Evolutionary conservation across 2,113 vertebrate species (phyloP), one percentile per base, ranked within the genome.

Genomic region (Thunnus thynnus): DNA sequence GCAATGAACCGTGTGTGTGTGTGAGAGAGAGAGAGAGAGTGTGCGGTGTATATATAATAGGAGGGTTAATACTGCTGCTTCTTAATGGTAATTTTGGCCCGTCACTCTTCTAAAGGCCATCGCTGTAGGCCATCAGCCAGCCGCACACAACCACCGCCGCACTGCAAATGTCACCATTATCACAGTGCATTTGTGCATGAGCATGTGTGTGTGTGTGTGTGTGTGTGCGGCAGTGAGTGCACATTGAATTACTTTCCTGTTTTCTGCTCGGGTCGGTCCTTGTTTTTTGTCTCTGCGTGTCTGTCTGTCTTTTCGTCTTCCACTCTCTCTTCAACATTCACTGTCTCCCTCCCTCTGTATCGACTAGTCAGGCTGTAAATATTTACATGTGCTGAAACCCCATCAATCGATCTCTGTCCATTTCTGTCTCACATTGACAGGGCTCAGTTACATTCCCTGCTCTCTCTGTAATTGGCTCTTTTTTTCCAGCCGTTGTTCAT

Each of bases 41-140:
- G 25, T 11, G 25, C 3, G 17, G 52, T 60, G 71, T 84, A 69
- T 88, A 86, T 90, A 81, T 90, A 90, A 91, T 83, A 52, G 70
- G 52, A 71, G 82, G 78, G 82, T 89, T 92, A 91, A 90, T 89
- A 72, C 83, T 77, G 74, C 72, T 55, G 72, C 63, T 83, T 91
- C 77, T 86, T 84, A 81, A 91, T 89, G 88, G 87, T 92, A 89
- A 92, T 92, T 94, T 81, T 81, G 68, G 84, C 76, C 90, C 82
- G 90, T 82, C 86, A 78, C 73, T 90, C 83, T 82, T 89, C 78
- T 91, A 94, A 93, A 94, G 91, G 91, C 92, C 91, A 94, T 93
- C 92, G 82, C 88, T 82, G 90, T 79, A 79, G 82, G 87, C 90
- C 84, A 93, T 93, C 91, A 91, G 88, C 91, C 85, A 88, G 82